Evolutionary conservation across 2,888 invertebrate genomes (phyloP).

Genomic region (Clistopyga incitator): DNA sequence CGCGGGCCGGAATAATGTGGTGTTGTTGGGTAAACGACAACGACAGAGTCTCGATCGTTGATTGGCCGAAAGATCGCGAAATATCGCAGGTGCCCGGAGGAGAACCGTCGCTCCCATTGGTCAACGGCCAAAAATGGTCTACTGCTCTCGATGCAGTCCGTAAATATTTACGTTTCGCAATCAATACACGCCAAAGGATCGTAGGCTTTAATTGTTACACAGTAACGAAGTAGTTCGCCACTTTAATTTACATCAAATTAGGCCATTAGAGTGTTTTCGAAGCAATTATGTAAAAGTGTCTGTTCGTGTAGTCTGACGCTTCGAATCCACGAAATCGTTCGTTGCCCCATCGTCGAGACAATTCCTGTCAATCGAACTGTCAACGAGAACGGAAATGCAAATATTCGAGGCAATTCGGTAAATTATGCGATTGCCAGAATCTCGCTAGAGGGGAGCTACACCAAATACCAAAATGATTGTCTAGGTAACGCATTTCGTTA

Average conservation of each 20-base stretch:
- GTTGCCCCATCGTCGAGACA: constrained; percentile 14
- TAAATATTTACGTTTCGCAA: constrained; percentile 74
- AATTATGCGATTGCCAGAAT: constrained; percentile 36
- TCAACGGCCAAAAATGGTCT: constrained; percentile 61
- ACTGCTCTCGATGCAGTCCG: constrained; percentile 60
- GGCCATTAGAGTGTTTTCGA: background rate
- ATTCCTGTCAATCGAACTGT: constrained; percentile 65
- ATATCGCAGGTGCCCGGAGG: constrained; percentile 29
- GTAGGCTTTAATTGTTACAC: constrained; percentile 58
- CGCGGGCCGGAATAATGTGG: constrained; percentile 53
- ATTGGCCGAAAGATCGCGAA: constrained; percentile 54
- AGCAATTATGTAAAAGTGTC: constrained; percentile 1
- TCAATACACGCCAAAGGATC: constrained; percentile 69
- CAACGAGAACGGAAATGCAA: constrained; percentile 48
- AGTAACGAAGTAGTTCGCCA: constrained; percentile 56
- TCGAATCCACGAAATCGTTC: constrained; percentile 10
- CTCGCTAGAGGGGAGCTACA: constrained; percentile 12
- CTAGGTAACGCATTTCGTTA: constrained; percentile 52
- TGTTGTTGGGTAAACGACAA: background rate
- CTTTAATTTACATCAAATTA: constrained; percentile 46
- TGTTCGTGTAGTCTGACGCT: background rate
- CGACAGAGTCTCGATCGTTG: constrained; percentile 1
- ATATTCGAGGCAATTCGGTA: constrained; percentile 32
- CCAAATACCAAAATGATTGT: constrained; percentile 57
- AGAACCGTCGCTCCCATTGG: constrained; percentile 49